Percentiles rank a stretch among this genome's conserved stretches.
Evolutionary conservation across 1,140 invertebrate species (phyloP).

Genomic region (Leucophenga varia): DNA sequence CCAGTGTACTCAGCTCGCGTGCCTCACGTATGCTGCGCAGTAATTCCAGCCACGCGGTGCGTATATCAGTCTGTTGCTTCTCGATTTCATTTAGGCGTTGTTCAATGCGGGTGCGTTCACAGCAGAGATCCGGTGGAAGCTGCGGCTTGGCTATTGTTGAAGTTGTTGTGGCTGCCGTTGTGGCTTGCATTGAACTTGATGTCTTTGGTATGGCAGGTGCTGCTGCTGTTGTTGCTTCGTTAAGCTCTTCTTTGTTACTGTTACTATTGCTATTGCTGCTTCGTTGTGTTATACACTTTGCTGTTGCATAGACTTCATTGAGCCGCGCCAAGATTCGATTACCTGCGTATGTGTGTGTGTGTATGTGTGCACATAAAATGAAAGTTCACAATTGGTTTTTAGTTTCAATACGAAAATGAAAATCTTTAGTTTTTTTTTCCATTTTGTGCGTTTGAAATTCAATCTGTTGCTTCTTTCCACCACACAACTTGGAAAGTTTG

Average conservation of each 20-base stretch:
- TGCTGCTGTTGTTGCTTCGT: background rate
- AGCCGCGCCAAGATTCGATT: constrained; percentile 52
- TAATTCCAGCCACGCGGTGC: constrained; percentile 64
- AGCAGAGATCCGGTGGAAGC: constrained; percentile 64
- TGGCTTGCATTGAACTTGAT: too few relatives aligned
- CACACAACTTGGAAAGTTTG: too few relatives aligned
- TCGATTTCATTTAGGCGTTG: constrained; percentile 62
- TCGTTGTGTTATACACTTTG: too few relatives aligned
- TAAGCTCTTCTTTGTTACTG: constrained; percentile 9
- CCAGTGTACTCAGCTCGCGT: constrained; percentile 64
- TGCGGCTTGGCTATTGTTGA: constrained; percentile 15
- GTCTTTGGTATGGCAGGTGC: too few relatives aligned
- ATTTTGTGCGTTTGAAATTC: too few relatives aligned
- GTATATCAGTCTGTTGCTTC: constrained; percentile 63
- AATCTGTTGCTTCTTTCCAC: too few relatives aligned
- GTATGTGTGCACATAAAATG: too few relatives aligned
- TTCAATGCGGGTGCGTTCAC: constrained; percentile 63
- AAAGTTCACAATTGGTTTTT: constrained; percentile 10
- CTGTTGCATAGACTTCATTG: constrained; percentile 45
- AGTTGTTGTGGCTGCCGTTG: constrained; percentile 2
- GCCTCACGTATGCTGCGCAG: constrained; percentile 63
- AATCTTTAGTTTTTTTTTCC: constrained; percentile 1
- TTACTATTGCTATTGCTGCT: constrained; percentile 26
- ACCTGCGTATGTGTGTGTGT: too few relatives aligned
- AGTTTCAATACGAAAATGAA: constrained; percentile 19